phyloP scores from a whole-genome alignment of 2,797 vertebrate species.

The Natrix natrix region DNA sequence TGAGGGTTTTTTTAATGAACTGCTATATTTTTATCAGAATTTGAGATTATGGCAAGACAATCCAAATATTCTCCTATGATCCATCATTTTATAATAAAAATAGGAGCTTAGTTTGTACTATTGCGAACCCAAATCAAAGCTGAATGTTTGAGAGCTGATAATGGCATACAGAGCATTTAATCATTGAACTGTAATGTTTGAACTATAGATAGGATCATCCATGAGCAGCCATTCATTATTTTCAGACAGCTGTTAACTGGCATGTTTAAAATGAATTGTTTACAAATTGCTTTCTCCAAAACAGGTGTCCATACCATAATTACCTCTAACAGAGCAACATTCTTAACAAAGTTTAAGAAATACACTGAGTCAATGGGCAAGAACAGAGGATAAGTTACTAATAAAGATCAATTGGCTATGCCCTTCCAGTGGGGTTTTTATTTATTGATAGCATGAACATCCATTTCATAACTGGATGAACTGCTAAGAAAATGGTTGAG shows the following conservation, averaged over 20 bases:
- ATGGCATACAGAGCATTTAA: neutral
- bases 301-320: constrained; percentile 6
- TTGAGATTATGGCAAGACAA: neutral
- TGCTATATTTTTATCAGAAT: neutral
- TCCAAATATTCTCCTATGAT: neutral
- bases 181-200: neutral
- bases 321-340: neutral
- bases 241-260: constrained; percentile 9
- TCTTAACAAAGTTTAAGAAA: neutral
- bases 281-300: neutral
- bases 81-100: neutral
- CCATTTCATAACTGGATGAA: neutral
- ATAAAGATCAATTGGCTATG: neutral
- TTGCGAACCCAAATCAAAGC: neutral
- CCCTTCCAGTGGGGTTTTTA: neutral
- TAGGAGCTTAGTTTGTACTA: neutral
- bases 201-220: neutral
- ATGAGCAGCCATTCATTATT: neutral
- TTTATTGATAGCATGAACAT: neutral
- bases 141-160: neutral
- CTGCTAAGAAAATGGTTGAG: neutral
- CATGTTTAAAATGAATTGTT: constrained; percentile 4
- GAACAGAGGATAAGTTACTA: neutral
- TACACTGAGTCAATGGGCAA: neutral
- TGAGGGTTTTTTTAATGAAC: neutral